Percentiles rank a stretch among this genome's conserved stretches.
phyloP scores from a whole-genome alignment of 2,888 invertebrate genomes.

The Andrena dorsata region DNA sequence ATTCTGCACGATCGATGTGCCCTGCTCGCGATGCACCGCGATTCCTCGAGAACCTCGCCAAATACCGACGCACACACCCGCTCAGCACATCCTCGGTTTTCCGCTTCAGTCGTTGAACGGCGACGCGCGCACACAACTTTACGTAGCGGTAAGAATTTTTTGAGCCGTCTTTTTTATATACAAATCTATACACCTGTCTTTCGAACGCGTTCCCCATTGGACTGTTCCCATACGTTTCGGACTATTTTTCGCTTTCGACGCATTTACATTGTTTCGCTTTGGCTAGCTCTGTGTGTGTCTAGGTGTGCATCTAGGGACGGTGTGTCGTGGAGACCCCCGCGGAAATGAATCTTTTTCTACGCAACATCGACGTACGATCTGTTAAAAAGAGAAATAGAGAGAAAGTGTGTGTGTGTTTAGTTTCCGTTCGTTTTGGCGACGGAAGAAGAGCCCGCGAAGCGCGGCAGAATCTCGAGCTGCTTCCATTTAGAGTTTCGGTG shows the following conservation, averaged over 20 bases:
- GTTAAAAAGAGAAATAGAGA: neutral
- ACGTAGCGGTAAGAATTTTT: constrained; percentile 57
- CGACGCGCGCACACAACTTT: constrained; percentile 28
- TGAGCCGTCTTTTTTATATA: constrained; percentile 44
- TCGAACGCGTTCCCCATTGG: constrained; percentile 43
- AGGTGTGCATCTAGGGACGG: constrained; percentile 13
- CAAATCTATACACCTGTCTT: neutral
- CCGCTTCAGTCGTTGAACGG: constrained; percentile 11
- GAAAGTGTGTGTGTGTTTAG: neutral
- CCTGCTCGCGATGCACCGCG: neutral
- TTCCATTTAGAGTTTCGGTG: constrained; percentile 42
- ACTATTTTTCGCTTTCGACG: constrained; percentile 58
- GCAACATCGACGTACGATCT: neutral
- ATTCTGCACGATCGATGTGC: constrained; percentile 3
- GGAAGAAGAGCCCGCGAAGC: neutral
- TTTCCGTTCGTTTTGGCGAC: constrained; percentile 3
- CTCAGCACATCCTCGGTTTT: constrained; percentile 28
- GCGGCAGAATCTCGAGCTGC: constrained; percentile 20
- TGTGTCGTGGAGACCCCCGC: constrained; percentile 2
- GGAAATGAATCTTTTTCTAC: neutral
- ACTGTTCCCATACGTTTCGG: constrained; percentile 52
- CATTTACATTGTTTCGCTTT: constrained; percentile 57
- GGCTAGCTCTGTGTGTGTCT: constrained; percentile 18
- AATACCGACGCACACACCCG: neutral
- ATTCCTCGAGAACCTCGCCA: constrained; percentile 7